Evolutionary conservation across 2,113 vertebrate species (phyloP).

Genomic region (Etheostoma spectabile): DNA sequence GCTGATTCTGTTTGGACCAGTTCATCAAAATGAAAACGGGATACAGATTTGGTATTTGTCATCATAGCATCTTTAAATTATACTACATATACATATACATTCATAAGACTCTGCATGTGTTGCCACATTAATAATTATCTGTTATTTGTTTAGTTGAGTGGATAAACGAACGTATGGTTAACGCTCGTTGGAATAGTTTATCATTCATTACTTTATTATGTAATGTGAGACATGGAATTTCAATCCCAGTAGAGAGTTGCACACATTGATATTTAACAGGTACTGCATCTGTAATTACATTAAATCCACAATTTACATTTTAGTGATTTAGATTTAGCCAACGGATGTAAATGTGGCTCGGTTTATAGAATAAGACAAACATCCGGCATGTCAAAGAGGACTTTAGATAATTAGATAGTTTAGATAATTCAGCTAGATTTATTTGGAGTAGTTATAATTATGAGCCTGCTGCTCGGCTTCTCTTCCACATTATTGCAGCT

Average conservation of each 20-base stretch:
- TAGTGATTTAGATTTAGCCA: background rate
- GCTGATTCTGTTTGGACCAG: no score
- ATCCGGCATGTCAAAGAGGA: conserved; percentile 1
- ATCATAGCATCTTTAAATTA: background rate
- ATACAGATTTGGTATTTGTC: background rate
- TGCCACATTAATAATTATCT: background rate
- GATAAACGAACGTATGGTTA: background rate
- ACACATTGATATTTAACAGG: background rate
- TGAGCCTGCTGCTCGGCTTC: background rate
- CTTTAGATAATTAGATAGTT: no score
- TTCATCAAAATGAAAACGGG: background rate
- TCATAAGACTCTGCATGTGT: background rate
- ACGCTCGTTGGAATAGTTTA: background rate
- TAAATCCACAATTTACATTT: conserved; percentile 15
- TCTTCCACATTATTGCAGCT: conserved; percentile 19
- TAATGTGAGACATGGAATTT: background rate
- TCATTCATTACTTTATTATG: background rate
- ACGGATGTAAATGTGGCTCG: background rate
- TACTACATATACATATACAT: no score
- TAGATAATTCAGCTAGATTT: conserved; percentile 1
- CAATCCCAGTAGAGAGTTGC: background rate
- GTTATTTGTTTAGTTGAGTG: background rate
- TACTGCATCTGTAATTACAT: background rate
- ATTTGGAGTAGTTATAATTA: background rate
- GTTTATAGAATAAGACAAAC: conserved; percentile 12